phyloP scores from a whole-genome alignment of 2,888 invertebrate genomes.

The Glyphotaelius pellucidus region DNA sequence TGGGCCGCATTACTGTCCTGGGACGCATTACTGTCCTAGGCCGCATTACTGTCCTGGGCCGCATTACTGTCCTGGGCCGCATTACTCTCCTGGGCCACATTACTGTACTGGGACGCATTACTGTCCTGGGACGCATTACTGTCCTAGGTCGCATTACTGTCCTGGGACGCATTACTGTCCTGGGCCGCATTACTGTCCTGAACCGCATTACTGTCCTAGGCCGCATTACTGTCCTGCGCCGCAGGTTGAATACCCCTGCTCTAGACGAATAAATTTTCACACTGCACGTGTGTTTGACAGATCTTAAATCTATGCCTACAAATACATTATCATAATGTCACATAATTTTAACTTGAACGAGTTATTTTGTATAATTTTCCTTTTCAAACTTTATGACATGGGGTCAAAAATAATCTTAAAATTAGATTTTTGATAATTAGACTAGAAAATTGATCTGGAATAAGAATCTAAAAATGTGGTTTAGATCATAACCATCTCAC shows the following conservation, averaged over 20 bases:
- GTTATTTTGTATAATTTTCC: neutral
- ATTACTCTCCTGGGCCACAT: neutral
- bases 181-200: neutral
- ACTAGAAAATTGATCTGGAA: neutral
- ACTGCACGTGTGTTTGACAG: conserved; percentile 11
- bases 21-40: too few species aligned
- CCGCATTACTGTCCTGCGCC: neutral
- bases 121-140: neutral
- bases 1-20: neutral
- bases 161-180: neutral
- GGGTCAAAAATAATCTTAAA: neutral
- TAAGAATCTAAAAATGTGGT: neutral
- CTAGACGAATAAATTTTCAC: conserved; percentile 28
- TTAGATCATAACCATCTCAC: too few species aligned
- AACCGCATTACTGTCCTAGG: neutral
- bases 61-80: neutral
- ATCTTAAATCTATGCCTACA: neutral
- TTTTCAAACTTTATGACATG: neutral
- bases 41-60: neutral
- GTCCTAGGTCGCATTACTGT: neutral
- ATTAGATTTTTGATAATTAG: neutral
- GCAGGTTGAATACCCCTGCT: neutral
- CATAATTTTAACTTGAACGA: neutral
- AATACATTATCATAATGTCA: neutral
- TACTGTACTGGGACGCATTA: too few species aligned